phyloP scores from a whole-genome alignment of 2,888 invertebrate genomes.

The Thymelicus acteon region DNA sequence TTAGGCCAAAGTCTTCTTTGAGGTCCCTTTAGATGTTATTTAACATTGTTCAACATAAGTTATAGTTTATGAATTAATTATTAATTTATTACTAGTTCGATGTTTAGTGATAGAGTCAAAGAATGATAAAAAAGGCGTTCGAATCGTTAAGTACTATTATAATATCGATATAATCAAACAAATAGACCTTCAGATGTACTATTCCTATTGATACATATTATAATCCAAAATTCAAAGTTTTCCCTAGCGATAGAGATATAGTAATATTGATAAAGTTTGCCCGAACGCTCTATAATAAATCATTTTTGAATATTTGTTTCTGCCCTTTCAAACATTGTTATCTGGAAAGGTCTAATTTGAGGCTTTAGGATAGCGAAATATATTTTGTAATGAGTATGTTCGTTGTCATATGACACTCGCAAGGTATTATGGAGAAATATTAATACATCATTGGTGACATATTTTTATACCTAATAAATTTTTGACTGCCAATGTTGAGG shows the following conservation, averaged over 20 bases:
- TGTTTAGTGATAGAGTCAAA: too few species aligned
- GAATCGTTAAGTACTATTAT: too few species aligned
- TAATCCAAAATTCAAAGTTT: background rate
- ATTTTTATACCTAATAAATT: background rate
- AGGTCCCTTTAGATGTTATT: too few species aligned
- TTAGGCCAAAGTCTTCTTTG: too few species aligned
- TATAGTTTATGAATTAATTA: too few species aligned
- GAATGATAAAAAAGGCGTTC: too few species aligned
- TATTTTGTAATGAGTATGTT: slow-evolving; percentile 26
- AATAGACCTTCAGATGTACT: too few species aligned
- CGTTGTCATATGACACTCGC: slow-evolving; percentile 22
- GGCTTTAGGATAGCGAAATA: slow-evolving; percentile 25
- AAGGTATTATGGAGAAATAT: slow-evolving; percentile 23
- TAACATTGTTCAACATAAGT: too few species aligned
- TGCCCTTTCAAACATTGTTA: slow-evolving; percentile 28
- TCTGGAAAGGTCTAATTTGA: slow-evolving; percentile 25
- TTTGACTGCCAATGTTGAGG: too few species aligned
- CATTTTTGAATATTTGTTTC: slow-evolving; percentile 26
- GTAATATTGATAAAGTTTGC: background rate
- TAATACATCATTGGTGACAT: background rate
- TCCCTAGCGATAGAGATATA: background rate
- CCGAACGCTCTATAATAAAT: slow-evolving; percentile 14
- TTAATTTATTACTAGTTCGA: too few species aligned
- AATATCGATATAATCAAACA: too few species aligned
- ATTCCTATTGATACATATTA: too few species aligned